These are phyloP conservation scores for Sinocyclocheilus grahami DNA, from an alignment of 2,113 vertebrate genomes.

Conservation along the genomic window DNA sequence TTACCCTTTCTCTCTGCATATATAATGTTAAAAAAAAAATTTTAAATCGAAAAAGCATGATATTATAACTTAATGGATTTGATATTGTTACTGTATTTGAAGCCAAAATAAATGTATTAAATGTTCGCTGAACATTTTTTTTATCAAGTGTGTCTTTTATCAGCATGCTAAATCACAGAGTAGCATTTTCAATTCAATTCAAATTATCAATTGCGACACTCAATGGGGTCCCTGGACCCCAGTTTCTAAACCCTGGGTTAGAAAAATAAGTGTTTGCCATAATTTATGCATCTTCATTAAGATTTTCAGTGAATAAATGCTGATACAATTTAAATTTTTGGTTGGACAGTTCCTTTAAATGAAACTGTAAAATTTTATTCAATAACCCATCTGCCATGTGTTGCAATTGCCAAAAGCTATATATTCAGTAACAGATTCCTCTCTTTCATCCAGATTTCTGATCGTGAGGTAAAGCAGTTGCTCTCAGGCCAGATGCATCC, in stretches of 20 bases:
- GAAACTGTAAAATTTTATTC: neutral
- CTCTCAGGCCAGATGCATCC: neutral
- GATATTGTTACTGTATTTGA: neutral
- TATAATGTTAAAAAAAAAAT: neutral
- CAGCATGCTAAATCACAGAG: neutral
- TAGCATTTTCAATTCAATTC: neutral
- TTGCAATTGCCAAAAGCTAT: constrained; percentile 6
- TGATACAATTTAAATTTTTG: neutral
- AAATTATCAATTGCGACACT: neutral
- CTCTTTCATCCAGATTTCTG: neutral
- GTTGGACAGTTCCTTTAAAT: neutral
- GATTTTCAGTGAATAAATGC: neutral
- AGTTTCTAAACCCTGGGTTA: neutral
- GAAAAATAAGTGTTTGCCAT: neutral
- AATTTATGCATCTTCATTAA: neutral
- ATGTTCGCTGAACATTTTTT: neutral
- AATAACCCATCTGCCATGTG: neutral
- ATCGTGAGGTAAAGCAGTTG: constrained; percentile 9
- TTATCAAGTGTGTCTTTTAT: too few species aligned
- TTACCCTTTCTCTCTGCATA: neutral
- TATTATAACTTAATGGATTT: neutral
- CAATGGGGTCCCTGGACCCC: neutral
- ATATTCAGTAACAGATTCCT: neutral
- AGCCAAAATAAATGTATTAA: neutral
- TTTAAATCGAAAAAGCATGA: neutral